Percentiles rank a stretch among this genome's conserved stretches.
Evolutionary conservation across 2,797 vertebrate genomes (phyloP).

Genomic region (Macropodus opercularis): DNA sequence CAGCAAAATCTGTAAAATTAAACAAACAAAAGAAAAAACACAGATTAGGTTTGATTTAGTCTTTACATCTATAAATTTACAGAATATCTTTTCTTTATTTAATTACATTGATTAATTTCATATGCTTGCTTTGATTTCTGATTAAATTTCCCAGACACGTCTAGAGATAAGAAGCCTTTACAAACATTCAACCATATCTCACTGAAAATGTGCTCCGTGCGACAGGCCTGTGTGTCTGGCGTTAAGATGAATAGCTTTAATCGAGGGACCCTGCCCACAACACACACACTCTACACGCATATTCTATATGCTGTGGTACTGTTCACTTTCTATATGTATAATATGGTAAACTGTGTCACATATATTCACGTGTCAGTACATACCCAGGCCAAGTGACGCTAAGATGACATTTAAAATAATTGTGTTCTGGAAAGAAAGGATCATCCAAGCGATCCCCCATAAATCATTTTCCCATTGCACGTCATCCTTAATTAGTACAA

Average conservation of each 20-base stretch:
- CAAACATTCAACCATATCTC: constrained; percentile 41
- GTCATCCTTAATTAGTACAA: background rate
- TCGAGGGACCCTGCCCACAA: constrained; percentile 25
- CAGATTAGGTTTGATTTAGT: background rate
- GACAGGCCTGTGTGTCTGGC: constrained; percentile 46
- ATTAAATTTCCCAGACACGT: constrained; percentile 28
- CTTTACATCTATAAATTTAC: background rate
- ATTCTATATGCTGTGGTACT: constrained; percentile 16
- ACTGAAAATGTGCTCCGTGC: constrained; percentile 25
- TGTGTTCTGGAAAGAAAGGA: constrained; percentile 5
- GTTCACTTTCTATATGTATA: constrained; percentile 18
- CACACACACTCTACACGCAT: constrained; percentile 20
- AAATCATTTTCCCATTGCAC: background rate
- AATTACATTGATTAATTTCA: background rate
- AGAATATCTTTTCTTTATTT: background rate
- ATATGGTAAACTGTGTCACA: too few species aligned
- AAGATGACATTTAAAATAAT: constrained; percentile 19
- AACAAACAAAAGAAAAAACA: constrained; percentile 9
- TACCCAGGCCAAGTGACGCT: constrained; percentile 1
- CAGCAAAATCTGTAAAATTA: constrained; percentile 81
- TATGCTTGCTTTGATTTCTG: constrained; percentile 21
- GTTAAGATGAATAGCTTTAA: constrained; percentile 65
- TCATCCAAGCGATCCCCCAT: constrained; percentile 1
- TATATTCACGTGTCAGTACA: background rate
- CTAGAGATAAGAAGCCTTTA: constrained; percentile 51